Base-by-base conservation (phyloP, 2,888 invertebrate genomes). In the Chalcis sispes region DNA sequence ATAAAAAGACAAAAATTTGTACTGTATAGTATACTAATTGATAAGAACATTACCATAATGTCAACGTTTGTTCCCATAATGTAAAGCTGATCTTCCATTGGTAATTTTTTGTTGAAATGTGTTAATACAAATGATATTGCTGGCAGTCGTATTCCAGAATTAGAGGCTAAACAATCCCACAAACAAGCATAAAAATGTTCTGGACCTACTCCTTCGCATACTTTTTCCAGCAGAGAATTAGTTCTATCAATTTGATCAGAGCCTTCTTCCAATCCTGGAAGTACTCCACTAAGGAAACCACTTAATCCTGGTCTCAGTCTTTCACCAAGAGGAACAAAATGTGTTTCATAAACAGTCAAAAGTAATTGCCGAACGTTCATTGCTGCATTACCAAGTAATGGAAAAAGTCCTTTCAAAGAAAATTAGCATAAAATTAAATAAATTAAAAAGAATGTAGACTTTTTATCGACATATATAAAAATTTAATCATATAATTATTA, bases 261-360 rank as follows among this genome's bases (percentile, higher is more conserved):
- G 13, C 95, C 95, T 84, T 95, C 94, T 86, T 96, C 96, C 77
- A 96, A 91, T 13, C 96, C 97, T n/a, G 96, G 95, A 77, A 97
- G 89, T 59, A 97, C 93, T 10, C 96, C 96, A 81, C 95, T 93
- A n/a, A 98, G 89, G 85, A 97, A 94, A 1, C 97, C 97, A 86
- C 95, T 94, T 40, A 97, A 89, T 0, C 95, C 95, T 5, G 96
- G 96, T 72, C 94, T 90, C 52, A 95, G 89, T 81, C 93, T 90
- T 81, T 93, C 93, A 48, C 95, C 94, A 80, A 97, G 90, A 15
- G 95, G 95, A 65, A 97, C 93, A 89, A 97, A 95, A 89, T 96
- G 96, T 15, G 92, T 94, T 89, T 98, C 97, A 87, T 96, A 97
- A 66, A 98, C 92, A 56, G 92, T 92, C 79, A 97, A 89, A 74